Evolutionary conservation across 2,888 invertebrate species (phyloP), one percentile per base, ranked within the genome.

Genomic region (Xylophagus ater): DNA sequence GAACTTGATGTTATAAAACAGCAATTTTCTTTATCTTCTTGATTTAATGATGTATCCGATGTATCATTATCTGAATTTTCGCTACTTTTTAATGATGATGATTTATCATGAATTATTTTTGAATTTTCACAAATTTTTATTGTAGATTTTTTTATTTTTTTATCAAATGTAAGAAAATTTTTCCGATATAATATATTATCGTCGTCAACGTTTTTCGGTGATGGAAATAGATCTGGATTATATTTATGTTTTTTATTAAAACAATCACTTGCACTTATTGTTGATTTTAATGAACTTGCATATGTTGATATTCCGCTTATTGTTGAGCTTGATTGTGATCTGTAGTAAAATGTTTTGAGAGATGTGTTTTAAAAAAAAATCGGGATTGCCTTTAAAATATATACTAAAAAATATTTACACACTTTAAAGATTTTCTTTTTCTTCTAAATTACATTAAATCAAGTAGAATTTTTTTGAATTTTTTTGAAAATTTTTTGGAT

Each of bases 291-390:
- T 38, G 63, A 64, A 54, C 63, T 63, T 46, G 64, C 64, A 51
- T 64, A 62, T 41, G 63, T 63, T 42, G 63, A 64, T 46, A 64
- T 61, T 48, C 64, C 62, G 48, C 64, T 64, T 39, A 59, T 61
- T 34, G 61, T 59, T 26, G 63, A 47, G 26, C 42, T 47, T 26
- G 44, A 62, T 47, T 61, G 61, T 18, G 64, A 64, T 48, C 64
- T 64, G 48, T 15, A 49, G n/a, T n/a, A n/a, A n/a, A n/a, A n/a
- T n/a, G n/a, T n/a, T n/a, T n/a, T n/a, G n/a, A n/a, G n/a, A n/a
- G n/a, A n/a, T n/a, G n/a, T n/a, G n/a, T n/a, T n/a, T n/a, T n/a
- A n/a, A n/a, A n/a, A n/a, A n/a, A n/a, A n/a, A n/a, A n/a, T n/a
- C n/a, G n/a, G n/a, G n/a, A n/a, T n/a, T n/a, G n/a, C n/a, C n/a